Percentiles rank a stretch among this genome's conserved stretches.
Conservation (phyloP, 2,888 invertebrate species). For the Tipula helvola region DNA sequence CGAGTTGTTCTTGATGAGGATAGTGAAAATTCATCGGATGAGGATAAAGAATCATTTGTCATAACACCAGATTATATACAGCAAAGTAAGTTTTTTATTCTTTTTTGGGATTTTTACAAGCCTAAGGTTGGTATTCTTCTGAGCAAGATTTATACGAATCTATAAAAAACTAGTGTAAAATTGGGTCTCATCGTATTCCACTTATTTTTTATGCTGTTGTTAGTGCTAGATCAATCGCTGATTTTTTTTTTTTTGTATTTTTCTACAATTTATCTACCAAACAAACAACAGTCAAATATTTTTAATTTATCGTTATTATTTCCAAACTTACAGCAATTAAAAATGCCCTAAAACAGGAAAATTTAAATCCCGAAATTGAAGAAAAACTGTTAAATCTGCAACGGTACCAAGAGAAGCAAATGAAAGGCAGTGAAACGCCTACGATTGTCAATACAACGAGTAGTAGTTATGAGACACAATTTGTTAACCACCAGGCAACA, state of each 20-base stretch:
- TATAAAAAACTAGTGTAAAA: too few species aligned
- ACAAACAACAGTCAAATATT: too few species aligned
- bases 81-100: constrained; percentile 56
- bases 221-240: too few species aligned
- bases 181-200: too few species aligned
- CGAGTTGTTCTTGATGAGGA: constrained; percentile 13
- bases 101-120: too few species aligned
- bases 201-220: too few species aligned
- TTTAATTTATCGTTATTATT: too few species aligned
- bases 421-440: constrained; percentile 37
- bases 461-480: not conserved
- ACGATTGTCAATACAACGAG: not conserved
- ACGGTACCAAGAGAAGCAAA: constrained; percentile 67
- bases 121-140: too few species aligned
- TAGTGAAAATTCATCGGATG: constrained; percentile 11
- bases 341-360: constrained; percentile 83
- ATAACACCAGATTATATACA: constrained; percentile 87
- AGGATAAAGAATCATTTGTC: constrained; percentile 47
- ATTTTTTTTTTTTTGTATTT: too few species aligned
- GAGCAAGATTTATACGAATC: too few species aligned
- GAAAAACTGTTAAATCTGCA: constrained; percentile 82
- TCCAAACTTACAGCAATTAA: constrained; percentile 54
- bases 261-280: too few species aligned
- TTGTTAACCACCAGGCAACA: constrained; percentile 12
- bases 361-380: constrained; percentile 83